These are phyloP conservation scores for Tauraco hartlaubi DNA, from an alignment of 2,797 vertebrate genomes.

Conservation along the genomic window DNA sequence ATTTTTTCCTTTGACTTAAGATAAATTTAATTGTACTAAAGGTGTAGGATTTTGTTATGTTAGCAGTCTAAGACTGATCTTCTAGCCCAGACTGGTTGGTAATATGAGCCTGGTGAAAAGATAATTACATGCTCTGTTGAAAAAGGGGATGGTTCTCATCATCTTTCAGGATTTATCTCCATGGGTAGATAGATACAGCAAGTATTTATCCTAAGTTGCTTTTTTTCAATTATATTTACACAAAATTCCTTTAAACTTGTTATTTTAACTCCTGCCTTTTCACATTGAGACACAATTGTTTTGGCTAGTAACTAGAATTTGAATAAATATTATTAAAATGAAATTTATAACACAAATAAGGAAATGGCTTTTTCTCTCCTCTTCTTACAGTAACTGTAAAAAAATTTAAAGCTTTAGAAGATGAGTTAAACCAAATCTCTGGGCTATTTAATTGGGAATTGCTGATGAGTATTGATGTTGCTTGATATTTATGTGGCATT, in stretches of 20 bases:
- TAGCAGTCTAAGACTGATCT: not conserved
- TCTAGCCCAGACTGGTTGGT: not conserved
- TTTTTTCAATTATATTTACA: not conserved
- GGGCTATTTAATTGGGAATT: not conserved
- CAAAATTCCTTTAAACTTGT: not conserved
- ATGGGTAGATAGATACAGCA: not conserved
- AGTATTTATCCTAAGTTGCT: not conserved
- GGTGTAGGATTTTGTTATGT: conserved; percentile 12
- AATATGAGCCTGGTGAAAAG: not conserved
- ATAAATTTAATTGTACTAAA: not conserved
- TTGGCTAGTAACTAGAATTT: not conserved
- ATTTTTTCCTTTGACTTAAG: not conserved
- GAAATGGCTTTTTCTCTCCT: not conserved
- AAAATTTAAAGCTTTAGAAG: not conserved
- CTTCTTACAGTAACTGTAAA: not conserved
- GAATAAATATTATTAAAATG: not conserved
- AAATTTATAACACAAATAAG: not conserved
- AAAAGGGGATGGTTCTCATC: not conserved
- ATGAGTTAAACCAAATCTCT: not conserved
- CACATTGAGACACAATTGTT: not conserved
- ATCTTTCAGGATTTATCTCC: conserved; percentile 20
- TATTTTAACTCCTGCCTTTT: not conserved
- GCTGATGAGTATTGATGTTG: not conserved
- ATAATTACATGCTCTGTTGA: conserved; percentile 14
- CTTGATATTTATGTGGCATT: not conserved